Percentiles rank a stretch among this genome's conserved stretches.
phyloP scores from a whole-genome alignment of 2,113 vertebrate species.

The Cyanoliseus patagonus region DNA sequence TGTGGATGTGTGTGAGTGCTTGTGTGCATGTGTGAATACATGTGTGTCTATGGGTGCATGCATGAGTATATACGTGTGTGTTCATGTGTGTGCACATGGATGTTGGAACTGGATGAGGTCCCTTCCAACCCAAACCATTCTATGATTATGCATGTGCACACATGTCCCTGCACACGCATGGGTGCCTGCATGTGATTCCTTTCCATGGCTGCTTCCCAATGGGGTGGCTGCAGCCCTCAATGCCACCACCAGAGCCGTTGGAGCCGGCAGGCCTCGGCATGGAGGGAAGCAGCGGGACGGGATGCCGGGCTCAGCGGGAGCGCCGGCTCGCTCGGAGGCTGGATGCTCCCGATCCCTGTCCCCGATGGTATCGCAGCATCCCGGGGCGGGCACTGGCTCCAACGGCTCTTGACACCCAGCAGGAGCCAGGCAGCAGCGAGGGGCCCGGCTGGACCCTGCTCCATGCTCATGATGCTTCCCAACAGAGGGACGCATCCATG shows the following conservation, averaged over 20 bases:
- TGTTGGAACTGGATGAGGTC: background rate
- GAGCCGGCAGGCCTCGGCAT: background rate
- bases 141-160: background rate
- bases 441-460: background rate
- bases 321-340: background rate
- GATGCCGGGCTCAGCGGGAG: background rate
- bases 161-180: background rate
- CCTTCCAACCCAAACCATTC: background rate
- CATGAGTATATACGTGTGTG: fast-evolving
- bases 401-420: background rate
- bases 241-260: fast-evolving
- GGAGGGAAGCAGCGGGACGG: background rate
- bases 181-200: background rate
- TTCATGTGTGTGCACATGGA: background rate
- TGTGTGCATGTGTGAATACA: background rate
- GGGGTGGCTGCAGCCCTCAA: background rate
- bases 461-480: fast-evolving
- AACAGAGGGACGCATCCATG: fast-evolving
- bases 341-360: background rate
- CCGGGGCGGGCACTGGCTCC: background rate
- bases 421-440: background rate
- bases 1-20: background rate
- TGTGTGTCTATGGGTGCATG: too few species aligned
- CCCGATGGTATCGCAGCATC: background rate
- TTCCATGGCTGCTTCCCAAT: fast-evolving